Evolutionary conservation across 2,113 vertebrate species (phyloP), one percentile per base, ranked within the genome.

Genomic region (Thamnaconus septentrionalis): DNA sequence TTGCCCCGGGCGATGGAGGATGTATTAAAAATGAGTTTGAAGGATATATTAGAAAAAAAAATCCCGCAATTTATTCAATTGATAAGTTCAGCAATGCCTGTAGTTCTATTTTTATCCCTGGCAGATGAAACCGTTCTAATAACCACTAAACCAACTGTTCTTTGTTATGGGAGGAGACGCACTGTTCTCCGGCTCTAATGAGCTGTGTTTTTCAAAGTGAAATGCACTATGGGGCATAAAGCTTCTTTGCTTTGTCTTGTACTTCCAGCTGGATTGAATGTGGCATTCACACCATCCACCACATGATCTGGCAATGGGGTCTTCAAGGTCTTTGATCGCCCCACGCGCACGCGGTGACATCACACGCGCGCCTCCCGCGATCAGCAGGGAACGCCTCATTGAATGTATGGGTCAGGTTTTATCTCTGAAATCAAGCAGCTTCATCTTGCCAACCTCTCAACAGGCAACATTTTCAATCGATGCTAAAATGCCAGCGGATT

Each of bases 11-110:
- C 82, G 39, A 87, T 86, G 85, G 88, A 90, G 88, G 61, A 91
- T 87, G 75, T 90, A 87, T 90, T 88, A 86, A 88, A 92, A 90
- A 86, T 81, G 60, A 85, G 82, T 85, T 88, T 90, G 86, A 92
- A 87, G 78, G 77, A 88, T 82, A 79, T 83, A 91, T 91, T 90
- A 92, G 82, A 79, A 73, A 84, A 85, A 72, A 81, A 91, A 90
- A 91, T 89, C 84, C 75, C 62, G 76, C 79, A 89, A 83, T 88
- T 83, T 87, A 88, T 90, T 87, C 57, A 69, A 85, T 85, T 91
- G 87, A 91, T 89, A 87, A 85, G 68, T 78, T 64, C 41, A 44
- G 70, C 69, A 62, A 81, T 78, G 84, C 81, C 70, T 65, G 73
- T 75, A 81, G 80, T 87, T 89, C 78, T 78, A 71, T 80, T 87